These are phyloP conservation scores for Sterrhoptilus dennistouni DNA, from an alignment of 2,113 vertebrate genomes.

Conservation along the genomic window DNA sequence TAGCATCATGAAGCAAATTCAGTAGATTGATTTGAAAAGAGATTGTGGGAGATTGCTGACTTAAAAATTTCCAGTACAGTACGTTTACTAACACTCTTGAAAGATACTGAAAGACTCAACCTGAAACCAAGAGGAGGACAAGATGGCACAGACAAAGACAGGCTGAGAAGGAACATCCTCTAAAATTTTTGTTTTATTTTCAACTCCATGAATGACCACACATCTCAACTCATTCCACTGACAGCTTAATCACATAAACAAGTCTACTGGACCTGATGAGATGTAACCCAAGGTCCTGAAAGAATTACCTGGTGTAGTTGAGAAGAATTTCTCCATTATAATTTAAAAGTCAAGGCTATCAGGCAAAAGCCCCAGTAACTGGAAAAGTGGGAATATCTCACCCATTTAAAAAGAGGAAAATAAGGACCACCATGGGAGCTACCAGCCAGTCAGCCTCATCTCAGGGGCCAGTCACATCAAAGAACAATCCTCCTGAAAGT, in stretches of 20 bases:
- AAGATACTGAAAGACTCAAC: not conserved
- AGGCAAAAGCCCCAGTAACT: not conserved
- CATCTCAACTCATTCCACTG: not conserved
- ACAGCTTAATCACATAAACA: not conserved
- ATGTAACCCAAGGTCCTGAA: not conserved
- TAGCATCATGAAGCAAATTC: not conserved
- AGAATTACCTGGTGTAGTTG: not conserved
- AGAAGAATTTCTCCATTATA: not conserved
- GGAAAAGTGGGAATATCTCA: not conserved
- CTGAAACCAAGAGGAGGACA: not conserved
- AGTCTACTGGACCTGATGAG: not conserved
- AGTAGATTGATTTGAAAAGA: not conserved
- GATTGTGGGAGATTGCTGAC: rapidly evolving
- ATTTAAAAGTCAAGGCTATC: not conserved
- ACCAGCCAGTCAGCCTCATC: not conserved
- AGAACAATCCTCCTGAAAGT: not conserved
- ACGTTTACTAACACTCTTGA: not conserved
- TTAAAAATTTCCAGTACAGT: not conserved
- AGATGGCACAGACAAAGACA: not conserved
- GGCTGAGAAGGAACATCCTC: not conserved
- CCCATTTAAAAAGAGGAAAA: not conserved
- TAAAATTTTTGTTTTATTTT: not conserved
- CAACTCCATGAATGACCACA: not conserved
- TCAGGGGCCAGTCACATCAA: not conserved
- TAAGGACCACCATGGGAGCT: not conserved